Evolutionary conservation across 1,140 invertebrate genomes (phyloP), one percentile per base, ranked within the genome.

Genomic region (Cepaea nemoralis): DNA sequence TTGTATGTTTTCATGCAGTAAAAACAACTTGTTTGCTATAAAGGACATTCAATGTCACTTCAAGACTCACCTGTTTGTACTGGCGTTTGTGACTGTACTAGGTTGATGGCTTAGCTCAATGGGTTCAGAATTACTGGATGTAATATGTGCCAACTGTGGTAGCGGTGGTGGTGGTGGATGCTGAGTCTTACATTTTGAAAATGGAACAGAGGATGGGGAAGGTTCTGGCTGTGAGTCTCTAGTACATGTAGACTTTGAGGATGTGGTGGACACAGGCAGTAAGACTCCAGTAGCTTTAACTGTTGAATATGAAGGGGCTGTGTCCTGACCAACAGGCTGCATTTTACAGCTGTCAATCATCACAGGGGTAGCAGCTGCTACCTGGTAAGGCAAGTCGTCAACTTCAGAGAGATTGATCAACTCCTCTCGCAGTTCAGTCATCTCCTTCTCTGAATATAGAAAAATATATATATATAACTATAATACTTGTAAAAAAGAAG

Each of bases 371-470:
- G 3, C 48, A 22, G 59, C 77, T 37, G 69, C 63, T 19, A 35
- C 77, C 27, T 69, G 77, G 27, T 71, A 42, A 27, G 78, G 78
- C 22, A 80, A 33, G 33, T 89, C 87, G 35, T 89, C 88, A 91
- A 91, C 79, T 92, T 92, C 48, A 87, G 93, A 89, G 84, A 92
- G 93, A 78, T 95, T 94, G 87, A 95, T 94, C 14, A 97, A 89
- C 89, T 97, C 96, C n/a, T 94, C 94, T 81, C 97, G 94, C 73
- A 98, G 91, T 87, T 95, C 94, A 85, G 95, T 95, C 37, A 97
- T 89, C 91, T 98, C 97, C 88, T 96, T 96, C 87, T 94, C 91
- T 92, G 85, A 55, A 16, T 45, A 10, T 45, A n/a, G n/a, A n/a
- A n/a, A n/a, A n/a, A n/a, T n/a, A n/a, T n/a, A n/a, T n/a, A n/a